These are phyloP conservation scores for Clangula hyemalis DNA, from an alignment of 2,797 vertebrate species.

Conservation along the genomic window DNA sequence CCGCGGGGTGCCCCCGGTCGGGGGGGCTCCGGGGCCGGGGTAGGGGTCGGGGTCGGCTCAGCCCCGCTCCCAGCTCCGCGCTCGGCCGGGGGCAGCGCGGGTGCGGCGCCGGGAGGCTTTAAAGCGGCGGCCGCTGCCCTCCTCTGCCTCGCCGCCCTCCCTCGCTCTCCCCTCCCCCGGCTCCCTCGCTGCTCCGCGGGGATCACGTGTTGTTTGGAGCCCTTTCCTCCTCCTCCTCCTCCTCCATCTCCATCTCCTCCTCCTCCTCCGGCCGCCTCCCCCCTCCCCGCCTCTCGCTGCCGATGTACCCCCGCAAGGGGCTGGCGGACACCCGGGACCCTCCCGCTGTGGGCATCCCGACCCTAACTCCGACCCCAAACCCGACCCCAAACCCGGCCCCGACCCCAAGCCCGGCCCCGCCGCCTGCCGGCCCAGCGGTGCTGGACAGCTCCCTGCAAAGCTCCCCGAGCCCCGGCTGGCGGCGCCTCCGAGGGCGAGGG, in stretches of 20 bases:
- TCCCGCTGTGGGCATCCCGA: no score
- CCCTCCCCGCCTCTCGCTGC: background rate
- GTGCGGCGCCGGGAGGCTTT: constrained; percentile 16
- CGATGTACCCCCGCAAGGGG: no score
- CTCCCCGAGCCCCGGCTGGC: background rate
- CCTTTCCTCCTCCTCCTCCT: constrained; percentile 15
- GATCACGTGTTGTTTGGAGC: constrained; percentile 55
- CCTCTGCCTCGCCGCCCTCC: background rate
- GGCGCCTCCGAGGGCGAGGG: no score
- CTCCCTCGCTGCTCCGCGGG: constrained; percentile 28
- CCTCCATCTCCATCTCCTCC: background rate
- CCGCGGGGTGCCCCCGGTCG: background rate
- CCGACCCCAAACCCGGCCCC: no score
- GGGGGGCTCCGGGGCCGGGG: background rate
- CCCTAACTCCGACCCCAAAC: no score
- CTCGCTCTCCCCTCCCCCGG: constrained; percentile 38
- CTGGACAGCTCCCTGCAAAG: constrained; percentile 71
- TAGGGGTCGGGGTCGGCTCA: background rate
- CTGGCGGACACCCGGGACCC: no score
- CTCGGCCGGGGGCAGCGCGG: background rate
- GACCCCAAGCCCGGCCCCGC: background rate
- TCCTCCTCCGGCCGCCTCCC: background rate
- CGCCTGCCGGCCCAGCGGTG: no score
- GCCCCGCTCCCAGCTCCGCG: background rate
- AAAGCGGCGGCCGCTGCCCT: constrained; percentile 35